Base-by-base conservation (phyloP, 2,888 invertebrate genomes). In the Petrolisthes cinctipes region DNA sequence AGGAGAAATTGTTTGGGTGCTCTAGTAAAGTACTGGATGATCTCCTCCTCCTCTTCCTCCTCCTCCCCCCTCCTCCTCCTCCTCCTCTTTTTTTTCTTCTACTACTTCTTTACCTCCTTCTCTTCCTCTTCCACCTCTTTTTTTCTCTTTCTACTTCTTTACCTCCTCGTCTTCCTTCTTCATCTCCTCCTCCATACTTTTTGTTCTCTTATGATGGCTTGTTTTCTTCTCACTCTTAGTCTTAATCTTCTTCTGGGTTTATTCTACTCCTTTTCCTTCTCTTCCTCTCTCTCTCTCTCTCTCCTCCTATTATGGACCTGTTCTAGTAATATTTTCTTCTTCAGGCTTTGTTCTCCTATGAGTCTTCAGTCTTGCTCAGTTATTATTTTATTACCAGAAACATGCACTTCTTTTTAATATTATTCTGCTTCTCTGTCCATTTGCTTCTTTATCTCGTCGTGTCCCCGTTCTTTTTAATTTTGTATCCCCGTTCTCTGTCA, bases 1-100 rank as follows among this genome's bases (percentile, higher is more conserved):
- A 82, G 82, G 73, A 71, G 71, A 71, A 78, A 86, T 86, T 83
- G 82, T 86, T 86, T 82, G 56, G 86, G 79, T 86, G 78, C 37
- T 53, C 78, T 20, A 68, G 54, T 53, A 79, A 86, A 82, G 54
- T 86, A 82, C 61, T 83, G 82, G 75, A 78, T 79, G 73, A 5
- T 56, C 57, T 56, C 61, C 80, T 56, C 20, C 23, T 57, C 80
- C 82, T 51, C 20, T n/a, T 71, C 54, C 14, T 17, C 7, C 37
- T 71, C 1, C 73, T 20, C 53, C 68, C 17, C 66, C 54, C 71
- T 73, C 61, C 57, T 23, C 9, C 83, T 56, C 56, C 20, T 20
- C 37, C 73, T 56, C 54, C 4, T 73, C n/a, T 73, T 56, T 20
- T n/a, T 23, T 20, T 23, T 14, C 7, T 20, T 54, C 54, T 73